Conservation (phyloP, 2,888 invertebrate genomes). For the Limnephilus lunatus region DNA sequence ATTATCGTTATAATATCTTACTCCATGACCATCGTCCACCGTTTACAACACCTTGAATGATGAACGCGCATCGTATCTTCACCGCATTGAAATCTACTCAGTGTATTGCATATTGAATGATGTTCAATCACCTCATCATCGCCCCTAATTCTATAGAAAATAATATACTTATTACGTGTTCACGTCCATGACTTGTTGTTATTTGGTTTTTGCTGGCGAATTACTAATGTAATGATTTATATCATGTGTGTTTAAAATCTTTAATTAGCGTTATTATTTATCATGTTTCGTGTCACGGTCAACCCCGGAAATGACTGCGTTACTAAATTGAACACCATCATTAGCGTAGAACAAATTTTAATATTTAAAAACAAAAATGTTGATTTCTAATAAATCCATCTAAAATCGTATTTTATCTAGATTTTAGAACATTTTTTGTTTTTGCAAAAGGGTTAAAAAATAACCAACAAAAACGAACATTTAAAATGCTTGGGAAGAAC, state of each 20-base stretch:
- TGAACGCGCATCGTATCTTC: neutral
- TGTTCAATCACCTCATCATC: neutral
- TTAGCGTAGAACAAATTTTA: neutral
- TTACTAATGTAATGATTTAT: neutral
- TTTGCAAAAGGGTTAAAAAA: too few relatives aligned
- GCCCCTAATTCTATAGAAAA: neutral
- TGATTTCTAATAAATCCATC: too few relatives aligned
- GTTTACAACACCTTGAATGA: neutral
- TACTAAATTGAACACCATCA: neutral
- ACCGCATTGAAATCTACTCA: too few relatives aligned
- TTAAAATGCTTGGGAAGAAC: too few relatives aligned
- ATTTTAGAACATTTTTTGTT: too few relatives aligned
- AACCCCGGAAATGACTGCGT: neutral
- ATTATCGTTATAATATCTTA: neutral
- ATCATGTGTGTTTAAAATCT: neutral
- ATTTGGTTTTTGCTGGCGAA: neutral
- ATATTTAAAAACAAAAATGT: too few relatives aligned
- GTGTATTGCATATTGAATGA: neutral
- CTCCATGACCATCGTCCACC: neutral
- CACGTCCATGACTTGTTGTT: neutral
- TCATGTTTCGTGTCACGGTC: neutral
- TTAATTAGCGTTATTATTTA: neutral
- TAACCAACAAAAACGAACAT: too few relatives aligned
- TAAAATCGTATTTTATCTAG: too few relatives aligned
- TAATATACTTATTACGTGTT: neutral